Conservation (phyloP, 2,113 vertebrate species). For the Grallaria varia region DNA sequence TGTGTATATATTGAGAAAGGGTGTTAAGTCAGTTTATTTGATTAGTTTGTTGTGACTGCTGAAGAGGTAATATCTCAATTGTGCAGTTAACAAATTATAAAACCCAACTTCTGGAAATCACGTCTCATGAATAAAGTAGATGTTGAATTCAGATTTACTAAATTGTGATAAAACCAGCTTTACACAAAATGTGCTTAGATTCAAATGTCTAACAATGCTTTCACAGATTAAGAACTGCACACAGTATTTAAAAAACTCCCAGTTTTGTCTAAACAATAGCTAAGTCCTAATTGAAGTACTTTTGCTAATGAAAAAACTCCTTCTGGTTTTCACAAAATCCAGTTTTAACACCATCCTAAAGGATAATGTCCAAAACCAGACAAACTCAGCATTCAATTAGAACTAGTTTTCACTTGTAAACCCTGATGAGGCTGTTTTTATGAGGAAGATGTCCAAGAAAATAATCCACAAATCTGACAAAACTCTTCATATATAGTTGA, state of each 20-base stretch:
- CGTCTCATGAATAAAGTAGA: background rate
- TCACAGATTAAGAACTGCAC: background rate
- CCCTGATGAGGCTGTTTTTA: background rate
- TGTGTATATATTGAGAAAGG: background rate
- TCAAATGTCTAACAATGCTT: background rate
- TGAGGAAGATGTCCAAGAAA: background rate
- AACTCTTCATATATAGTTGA: background rate
- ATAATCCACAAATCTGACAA: background rate
- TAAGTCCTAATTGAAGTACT: background rate
- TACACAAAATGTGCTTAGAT: background rate
- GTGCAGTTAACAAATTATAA: constrained; percentile 13
- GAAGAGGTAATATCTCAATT: constrained; percentile 7
- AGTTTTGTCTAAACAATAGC: background rate
- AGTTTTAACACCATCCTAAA: background rate
- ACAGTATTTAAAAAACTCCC: background rate
- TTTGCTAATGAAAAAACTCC: background rate
- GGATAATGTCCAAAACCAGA: background rate
- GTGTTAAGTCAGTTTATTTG: background rate
- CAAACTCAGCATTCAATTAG: background rate
- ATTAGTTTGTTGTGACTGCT: constrained; percentile 25
- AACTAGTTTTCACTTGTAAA: background rate
- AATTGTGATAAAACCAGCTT: background rate
- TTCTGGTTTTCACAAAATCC: background rate
- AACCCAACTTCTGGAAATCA: constrained; percentile 17
- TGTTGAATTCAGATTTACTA: background rate